phyloP scores from a whole-genome alignment of 2,888 invertebrate genomes.

The Chromoteleia sp. region DNA sequence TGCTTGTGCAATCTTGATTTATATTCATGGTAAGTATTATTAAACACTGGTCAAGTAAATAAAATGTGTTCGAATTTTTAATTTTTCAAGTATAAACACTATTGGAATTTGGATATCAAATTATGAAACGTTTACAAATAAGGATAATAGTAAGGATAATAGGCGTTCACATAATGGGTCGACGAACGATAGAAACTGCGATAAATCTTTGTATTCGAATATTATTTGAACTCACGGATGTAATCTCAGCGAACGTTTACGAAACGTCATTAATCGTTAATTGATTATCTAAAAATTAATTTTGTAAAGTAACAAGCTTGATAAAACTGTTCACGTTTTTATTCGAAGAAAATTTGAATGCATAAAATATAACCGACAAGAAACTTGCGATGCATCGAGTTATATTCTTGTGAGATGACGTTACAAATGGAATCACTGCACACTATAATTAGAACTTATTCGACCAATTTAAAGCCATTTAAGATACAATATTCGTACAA shows the following conservation, averaged over 20 bases:
- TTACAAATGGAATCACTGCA: conserved; percentile 47
- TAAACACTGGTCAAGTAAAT: not conserved
- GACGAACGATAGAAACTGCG: conserved; percentile 9
- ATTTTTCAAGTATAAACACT: not conserved
- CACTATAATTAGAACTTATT: conserved; percentile 56
- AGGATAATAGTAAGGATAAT: not conserved
- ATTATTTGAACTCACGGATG: conserved; percentile 4
- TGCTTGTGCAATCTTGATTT: not conserved
- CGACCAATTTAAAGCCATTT: conserved; percentile 48
- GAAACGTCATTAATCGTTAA: conserved; percentile 4
- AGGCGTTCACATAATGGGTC: not conserved
- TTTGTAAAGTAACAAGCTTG: no score
- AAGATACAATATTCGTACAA: conserved; percentile 14
- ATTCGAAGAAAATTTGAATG: not conserved
- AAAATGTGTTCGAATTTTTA: not conserved
- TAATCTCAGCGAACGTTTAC: conserved; percentile 21
- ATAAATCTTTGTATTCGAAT: conserved; percentile 27
- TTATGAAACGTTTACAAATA: conserved; percentile 12
- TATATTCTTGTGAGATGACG: conserved; percentile 47
- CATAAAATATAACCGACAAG: not conserved
- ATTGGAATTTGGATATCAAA: not conserved
- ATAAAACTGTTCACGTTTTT: not conserved
- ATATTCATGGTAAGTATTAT: not conserved
- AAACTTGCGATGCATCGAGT: conserved; percentile 15
- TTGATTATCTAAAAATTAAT: no score